Evolutionary conservation across 2,888 invertebrate genomes (phyloP), one percentile per base, ranked within the genome.

Genomic region (Congeria kusceri): DNA sequence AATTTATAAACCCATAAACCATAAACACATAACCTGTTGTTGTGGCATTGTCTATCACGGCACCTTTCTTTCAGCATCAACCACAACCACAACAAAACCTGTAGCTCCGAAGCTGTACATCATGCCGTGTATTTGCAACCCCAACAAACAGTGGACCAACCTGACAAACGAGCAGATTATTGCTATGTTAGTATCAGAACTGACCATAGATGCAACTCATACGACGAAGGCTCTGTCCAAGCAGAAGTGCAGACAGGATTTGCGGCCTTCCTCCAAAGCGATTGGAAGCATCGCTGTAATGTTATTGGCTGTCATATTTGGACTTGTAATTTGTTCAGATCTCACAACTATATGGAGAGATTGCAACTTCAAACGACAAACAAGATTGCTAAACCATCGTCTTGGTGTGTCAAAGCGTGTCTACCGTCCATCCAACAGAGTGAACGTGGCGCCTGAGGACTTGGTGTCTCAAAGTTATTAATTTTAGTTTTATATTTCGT

Each of bases 101-200:
- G 11, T 1, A 3, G 56, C 27, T 23, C 23, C 56, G 27, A 4
- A 27, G n/a, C 56, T 56, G 56, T 56, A 56, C n/a, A 56, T 56
- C 56, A 56, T 56, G 56, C 23, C 27, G n/a, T 56, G 56, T 56
- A 23, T 23, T 11, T 56, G 56, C 27, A 23, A 23, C 27, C 23
- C 56, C 56, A 56, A 56, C 56, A 23, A 27, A 56, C 23, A 23
- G n/a, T 56, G 23, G 23, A 25, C 56, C 56, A 56, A 56, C 27
- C 56, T 56, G 23, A 25, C 9, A 13, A 23, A 56, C 23, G 56
- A 56, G 11, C 23, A 23, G 23, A 56, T 56, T 56, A 23, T 56
- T 25, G 56, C 13, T 1, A 23, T 25, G 3, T 7, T 56, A 7
- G n/a, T 56, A 13, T 4, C 23, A 11, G 56, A 56, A 18, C 23